Conservation (phyloP, 1,140 invertebrate species). For the Macrobrachium nipponense region DNA sequence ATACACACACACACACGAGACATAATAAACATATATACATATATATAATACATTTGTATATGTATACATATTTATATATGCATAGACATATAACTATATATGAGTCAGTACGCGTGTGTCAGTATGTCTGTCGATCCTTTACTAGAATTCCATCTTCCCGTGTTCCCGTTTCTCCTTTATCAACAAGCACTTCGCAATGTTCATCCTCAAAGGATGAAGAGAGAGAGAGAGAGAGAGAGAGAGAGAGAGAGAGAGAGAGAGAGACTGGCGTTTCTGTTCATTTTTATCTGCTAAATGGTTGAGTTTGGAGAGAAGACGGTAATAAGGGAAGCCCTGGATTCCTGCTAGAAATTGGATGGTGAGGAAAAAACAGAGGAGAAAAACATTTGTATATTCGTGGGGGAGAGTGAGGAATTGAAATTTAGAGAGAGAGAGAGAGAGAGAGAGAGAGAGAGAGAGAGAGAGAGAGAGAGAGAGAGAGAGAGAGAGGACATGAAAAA, state of each 20-base stretch:
- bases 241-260: conserved; percentile 32
- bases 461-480: conserved; percentile 22
- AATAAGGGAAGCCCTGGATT: no score
- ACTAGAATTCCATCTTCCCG: no score
- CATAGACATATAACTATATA: background rate
- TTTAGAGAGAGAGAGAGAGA: conserved; percentile 4
- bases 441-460: conserved; percentile 26
- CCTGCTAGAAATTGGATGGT: background rate
- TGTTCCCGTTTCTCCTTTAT: background rate
- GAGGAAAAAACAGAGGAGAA: background rate
- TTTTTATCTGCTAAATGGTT: no score
- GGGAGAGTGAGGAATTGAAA: conserved; percentile 3
- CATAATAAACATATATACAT: background rate
- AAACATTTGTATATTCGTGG: background rate
- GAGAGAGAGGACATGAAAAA: background rate
- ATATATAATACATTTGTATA: background rate
- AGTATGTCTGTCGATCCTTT: no score
- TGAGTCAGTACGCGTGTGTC: no score
- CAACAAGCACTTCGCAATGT: background rate
- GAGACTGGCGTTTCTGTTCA: background rate
- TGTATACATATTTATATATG: background rate
- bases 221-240: conserved; percentile 32
- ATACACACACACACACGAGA: no score
- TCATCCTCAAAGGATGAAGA: background rate
- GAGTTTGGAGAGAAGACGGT: no score